A percentile compares a stretch with the other conserved stretches of the same genome.
Conservation (phyloP, 2,888 invertebrate genomes). For the Pegoplata infirma region DNA sequence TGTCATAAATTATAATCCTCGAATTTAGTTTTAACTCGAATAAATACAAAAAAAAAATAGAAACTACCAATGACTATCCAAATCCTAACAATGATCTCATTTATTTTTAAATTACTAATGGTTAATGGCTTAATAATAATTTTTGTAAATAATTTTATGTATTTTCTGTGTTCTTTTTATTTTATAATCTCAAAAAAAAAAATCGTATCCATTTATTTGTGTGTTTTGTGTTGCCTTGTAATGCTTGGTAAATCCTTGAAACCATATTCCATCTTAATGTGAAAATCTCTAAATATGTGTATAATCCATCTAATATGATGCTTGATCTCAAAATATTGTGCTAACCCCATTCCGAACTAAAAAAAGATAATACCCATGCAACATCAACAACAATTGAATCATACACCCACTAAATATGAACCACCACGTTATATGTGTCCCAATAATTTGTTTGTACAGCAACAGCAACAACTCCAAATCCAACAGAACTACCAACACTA, state of each 20-base stretch:
- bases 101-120: slow-evolving; percentile 20
- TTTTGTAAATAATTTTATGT: slow-evolving; percentile 40
- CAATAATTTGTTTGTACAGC: slow-evolving; percentile 74
- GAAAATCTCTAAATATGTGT: slow-evolving; percentile 7
- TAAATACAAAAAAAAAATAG: too few species aligned
- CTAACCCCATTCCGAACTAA: slow-evolving; percentile 7
- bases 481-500: slow-evolving; percentile 67
- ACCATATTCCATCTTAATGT: background rate
- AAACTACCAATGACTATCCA: too few species aligned
- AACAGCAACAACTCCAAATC: slow-evolving; percentile 69
- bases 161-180: slow-evolving; percentile 40
- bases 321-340: slow-evolving; percentile 25
- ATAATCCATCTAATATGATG: slow-evolving; percentile 9
- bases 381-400: slow-evolving; percentile 67
- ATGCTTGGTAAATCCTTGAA: slow-evolving; percentile 10
- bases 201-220: background rate
- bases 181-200: slow-evolving; percentile 15
- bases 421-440: slow-evolving; percentile 77
- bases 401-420: slow-evolving; percentile 76
- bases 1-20: too few species aligned
- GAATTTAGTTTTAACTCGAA: too few species aligned
- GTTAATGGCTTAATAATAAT: slow-evolving; percentile 34
- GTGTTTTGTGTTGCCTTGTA: background rate
- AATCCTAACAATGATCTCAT: slow-evolving; percentile 16
- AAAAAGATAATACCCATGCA: slow-evolving; percentile 74